Conservation (phyloP, 2,888 invertebrate genomes). For the Gari tellinella region DNA sequence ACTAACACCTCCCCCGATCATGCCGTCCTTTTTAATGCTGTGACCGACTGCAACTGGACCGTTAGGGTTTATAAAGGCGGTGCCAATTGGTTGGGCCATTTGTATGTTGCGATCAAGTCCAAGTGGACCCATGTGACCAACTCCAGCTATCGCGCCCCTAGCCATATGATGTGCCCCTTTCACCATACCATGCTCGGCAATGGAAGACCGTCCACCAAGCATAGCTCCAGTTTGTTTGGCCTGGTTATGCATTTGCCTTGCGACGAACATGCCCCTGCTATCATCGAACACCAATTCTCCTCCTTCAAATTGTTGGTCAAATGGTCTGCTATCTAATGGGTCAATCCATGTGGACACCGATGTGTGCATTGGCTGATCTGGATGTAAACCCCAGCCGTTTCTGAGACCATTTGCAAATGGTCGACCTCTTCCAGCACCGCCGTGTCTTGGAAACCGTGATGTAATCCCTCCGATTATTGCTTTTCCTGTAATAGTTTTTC, state of each 20-base stretch:
- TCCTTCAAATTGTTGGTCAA: constrained; percentile 20
- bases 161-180: constrained; percentile 20
- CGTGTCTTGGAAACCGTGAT: constrained; percentile 33
- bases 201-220: not conserved
- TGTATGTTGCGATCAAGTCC: not conserved
- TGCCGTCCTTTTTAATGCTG: not conserved
- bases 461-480: constrained; percentile 26
- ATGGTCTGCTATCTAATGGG: constrained; percentile 22
- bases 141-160: not conserved
- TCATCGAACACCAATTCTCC: constrained; percentile 27
- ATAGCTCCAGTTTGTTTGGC: constrained; percentile 8
- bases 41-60: too few relatives aligned
- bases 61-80: not conserved
- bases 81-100: not conserved
- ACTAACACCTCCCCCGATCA: too few relatives aligned
- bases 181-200: constrained; percentile 24
- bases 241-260: not conserved
- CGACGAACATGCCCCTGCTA: constrained; percentile 1
- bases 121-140: constrained; percentile 8
- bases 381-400: constrained; percentile 41
- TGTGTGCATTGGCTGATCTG: constrained; percentile 5
- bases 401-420: constrained; percentile 24
- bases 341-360: constrained; percentile 30
- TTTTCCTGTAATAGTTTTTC: constrained; percentile 28
- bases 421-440: constrained; percentile 25